Evolutionary conservation across 2,888 invertebrate genomes (phyloP).

Genomic region (Drosophila sordidula): DNA sequence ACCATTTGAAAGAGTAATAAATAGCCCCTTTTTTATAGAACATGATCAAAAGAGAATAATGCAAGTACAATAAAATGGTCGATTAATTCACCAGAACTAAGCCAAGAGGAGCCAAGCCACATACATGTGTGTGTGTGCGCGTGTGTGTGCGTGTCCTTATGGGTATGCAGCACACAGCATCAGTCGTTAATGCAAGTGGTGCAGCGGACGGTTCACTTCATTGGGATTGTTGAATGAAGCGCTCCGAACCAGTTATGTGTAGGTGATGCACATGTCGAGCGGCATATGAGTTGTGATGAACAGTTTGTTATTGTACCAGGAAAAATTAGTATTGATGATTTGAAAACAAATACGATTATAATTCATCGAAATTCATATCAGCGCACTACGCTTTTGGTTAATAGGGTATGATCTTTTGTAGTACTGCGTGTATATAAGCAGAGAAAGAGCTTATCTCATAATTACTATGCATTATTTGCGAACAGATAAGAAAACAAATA

Average conservation of each 20-base stretch:
- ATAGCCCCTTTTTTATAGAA: background rate
- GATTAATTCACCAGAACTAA: conserved; percentile 22
- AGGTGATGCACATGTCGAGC: background rate
- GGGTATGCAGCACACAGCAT: conserved; percentile 14
- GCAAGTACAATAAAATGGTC: conserved; percentile 22
- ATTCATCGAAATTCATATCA: conserved; percentile 16
- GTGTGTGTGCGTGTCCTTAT: conserved; percentile 1
- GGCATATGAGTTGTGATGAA: conserved; percentile 11
- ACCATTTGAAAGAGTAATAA: background rate
- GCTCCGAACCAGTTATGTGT: conserved; percentile 35
- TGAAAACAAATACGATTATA: background rate
- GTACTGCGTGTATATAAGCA: background rate
- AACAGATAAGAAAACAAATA: conserved; percentile 20
- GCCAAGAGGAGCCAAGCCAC: conserved; percentile 17
- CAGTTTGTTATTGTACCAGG: background rate
- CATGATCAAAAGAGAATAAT: conserved; percentile 5
- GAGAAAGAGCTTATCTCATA: conserved; percentile 30
- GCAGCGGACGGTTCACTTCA: conserved; percentile 31
- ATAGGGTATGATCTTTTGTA: background rate
- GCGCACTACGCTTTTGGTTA: conserved; percentile 5
- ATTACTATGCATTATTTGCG: conserved; percentile 7
- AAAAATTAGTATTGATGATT: no score
- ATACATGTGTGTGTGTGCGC: background rate
- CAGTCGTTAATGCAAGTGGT: conserved; percentile 29
- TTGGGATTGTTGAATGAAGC: conserved; percentile 34